Conservation (phyloP, 2,888 invertebrate species). For the Eilema caniola region DNA sequence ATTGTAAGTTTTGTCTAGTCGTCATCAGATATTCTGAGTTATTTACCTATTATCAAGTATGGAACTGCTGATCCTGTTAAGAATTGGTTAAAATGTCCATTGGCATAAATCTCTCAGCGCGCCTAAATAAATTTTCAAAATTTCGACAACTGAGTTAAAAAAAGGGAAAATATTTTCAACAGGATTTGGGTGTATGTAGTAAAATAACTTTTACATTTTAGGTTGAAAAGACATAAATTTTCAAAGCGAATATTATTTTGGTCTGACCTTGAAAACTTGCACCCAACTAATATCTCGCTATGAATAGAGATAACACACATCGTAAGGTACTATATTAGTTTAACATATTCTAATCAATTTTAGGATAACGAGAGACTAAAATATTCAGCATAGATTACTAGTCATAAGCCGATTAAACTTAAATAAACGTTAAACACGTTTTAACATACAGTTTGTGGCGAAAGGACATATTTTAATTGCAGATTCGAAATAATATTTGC, state of each 20-base stretch:
- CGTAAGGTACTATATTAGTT: background rate
- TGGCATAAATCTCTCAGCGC: background rate
- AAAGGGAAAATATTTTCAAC: background rate
- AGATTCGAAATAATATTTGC: conserved; percentile 39
- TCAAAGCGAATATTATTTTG: too few relatives aligned
- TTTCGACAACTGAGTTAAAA: background rate
- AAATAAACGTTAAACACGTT: conserved; percentile 24
- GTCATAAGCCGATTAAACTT: background rate
- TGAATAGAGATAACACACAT: background rate
- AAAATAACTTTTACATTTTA: background rate
- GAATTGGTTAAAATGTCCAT: too few relatives aligned
- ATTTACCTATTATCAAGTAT: too few relatives aligned
- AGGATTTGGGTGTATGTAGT: background rate
- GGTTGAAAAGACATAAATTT: background rate
- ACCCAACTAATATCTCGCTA: background rate
- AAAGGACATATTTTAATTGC: conserved; percentile 36
- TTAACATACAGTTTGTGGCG: conserved; percentile 16
- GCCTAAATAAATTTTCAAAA: background rate
- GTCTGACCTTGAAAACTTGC: too few relatives aligned
- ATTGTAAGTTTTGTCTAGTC: too few relatives aligned
- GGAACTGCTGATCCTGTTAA: too few relatives aligned
- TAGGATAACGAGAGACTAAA: background rate
- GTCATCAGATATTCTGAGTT: too few relatives aligned
- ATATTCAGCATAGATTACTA: background rate
- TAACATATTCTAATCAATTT: too few relatives aligned